Base-by-base conservation (phyloP, 2,888 invertebrate species). In the Nemotelus nigrinus region DNA sequence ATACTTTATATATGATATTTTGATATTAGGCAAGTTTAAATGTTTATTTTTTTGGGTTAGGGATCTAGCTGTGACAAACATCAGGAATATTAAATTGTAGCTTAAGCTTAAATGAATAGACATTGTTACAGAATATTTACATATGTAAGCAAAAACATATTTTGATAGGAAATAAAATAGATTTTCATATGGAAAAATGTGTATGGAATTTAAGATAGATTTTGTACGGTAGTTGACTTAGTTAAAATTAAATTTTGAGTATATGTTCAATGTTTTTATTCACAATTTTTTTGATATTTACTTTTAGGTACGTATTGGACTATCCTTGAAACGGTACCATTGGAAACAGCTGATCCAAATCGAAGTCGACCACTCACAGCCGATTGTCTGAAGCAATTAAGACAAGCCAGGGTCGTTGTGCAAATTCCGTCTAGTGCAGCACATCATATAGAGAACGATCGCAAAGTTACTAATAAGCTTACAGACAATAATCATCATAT, bases 281-380 rank as follows among this genome's bases (percentile, higher is more conserved):
- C 25, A 25, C 25, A 25, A 25, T 25, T 25, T 25, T 0, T 25
- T 25, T 25, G 25, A 25, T 25, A 67, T 77, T 43, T 77, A 50
- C 39, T 76, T 78, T 76, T 78, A 80, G 86, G 86, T 4, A 48
- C 60, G 64, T 86, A 87, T 78, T 86, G 86, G 86, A 87, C 86
- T 8, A 86, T 86, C 57, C 77, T 86, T 77, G 86, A 86, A 78
- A 85, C 87, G 1, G 86, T 86, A 77, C 86, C 86, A 3, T 8
- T 77, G n/a, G 6, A 81, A 43, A 79, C 80, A 8, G 78, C 71
- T 3, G 10, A 5, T 39, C 10, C 7, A 2, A 47, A 67, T 25
- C 53, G 55, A 39, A 57, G 10, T 4, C 39, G 58, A n/a, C 39
- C 2, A 39, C 57, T 47, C 57, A 8, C 48, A 39, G 3, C 68